A percentile compares a stretch with the other conserved stretches of the same genome.
Evolutionary conservation across 35 echinoderm and acorn worm species (phyloP).

Genomic region (Ophioderma brevispina): DNA sequence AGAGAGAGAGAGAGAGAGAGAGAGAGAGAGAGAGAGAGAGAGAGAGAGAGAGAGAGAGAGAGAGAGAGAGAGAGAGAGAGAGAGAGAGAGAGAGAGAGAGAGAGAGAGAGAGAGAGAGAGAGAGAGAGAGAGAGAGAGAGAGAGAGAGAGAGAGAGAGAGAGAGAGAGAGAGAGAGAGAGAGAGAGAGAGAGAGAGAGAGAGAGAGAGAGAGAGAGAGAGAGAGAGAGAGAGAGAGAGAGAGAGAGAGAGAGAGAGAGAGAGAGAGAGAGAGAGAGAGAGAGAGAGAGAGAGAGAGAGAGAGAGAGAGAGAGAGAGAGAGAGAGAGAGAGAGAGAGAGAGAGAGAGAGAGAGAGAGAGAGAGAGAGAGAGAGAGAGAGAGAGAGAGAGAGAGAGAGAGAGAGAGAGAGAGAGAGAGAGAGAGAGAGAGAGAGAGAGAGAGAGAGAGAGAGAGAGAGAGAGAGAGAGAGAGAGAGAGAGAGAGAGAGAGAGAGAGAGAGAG

Average conservation of each 20-base stretch:
- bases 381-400: constrained; percentile 39
- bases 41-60: background rate
- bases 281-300: constrained; percentile 44
- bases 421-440: constrained; percentile 11
- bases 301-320: constrained; percentile 44
- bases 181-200: constrained; percentile 44
- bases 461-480: constrained; percentile 44
- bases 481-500: background rate
- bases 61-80: constrained; percentile 35
- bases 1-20: background rate
- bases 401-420: constrained; percentile 22
- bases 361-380: constrained; percentile 44
- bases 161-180: constrained; percentile 44
- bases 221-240: constrained; percentile 44
- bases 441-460: constrained; percentile 34
- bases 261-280: constrained; percentile 44
- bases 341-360: constrained; percentile 44
- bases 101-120: constrained; percentile 44
- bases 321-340: constrained; percentile 44
- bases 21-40: background rate
- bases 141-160: constrained; percentile 44
- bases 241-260: constrained; percentile 44
- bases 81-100: constrained; percentile 14
- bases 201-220: constrained; percentile 44
- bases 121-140: constrained; percentile 44